Evolutionary conservation across 2,888 invertebrate species (phyloP).

Genomic region (Mycalesis mineus): DNA sequence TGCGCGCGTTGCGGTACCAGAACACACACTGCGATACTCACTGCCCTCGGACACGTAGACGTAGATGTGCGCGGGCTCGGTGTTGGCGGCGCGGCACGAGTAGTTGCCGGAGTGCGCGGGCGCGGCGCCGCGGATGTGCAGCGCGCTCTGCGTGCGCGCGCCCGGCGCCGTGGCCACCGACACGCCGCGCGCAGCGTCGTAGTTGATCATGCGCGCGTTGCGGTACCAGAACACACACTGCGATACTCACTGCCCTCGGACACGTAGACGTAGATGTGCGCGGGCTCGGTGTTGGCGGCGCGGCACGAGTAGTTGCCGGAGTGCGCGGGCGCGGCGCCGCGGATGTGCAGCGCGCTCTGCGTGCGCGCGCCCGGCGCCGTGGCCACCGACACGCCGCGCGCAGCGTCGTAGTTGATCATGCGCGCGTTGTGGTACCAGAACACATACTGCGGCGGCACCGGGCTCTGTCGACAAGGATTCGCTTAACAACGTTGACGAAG

Average conservation of each 20-base stretch:
- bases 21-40: background rate
- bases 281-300: conserved; percentile 92
- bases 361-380: conserved; percentile 91
- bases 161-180: conserved; percentile 86
- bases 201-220: conserved; percentile 80
- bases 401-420: conserved; percentile 94
- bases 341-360: conserved; percentile 90
- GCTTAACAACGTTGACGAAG: background rate
- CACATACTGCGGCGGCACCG: conserved; percentile 94
- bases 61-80: conserved; percentile 85
- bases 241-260: conserved; percentile 84
- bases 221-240: background rate
- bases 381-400: conserved; percentile 88
- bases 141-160: conserved; percentile 87
- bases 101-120: conserved; percentile 91
- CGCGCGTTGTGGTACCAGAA: conserved; percentile 97
- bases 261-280: conserved; percentile 93
- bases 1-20: too few species aligned
- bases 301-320: conserved; percentile 95
- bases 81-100: conserved; percentile 92
- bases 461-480: conserved; percentile 80
- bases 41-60: background rate
- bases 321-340: conserved; percentile 84
- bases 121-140: conserved; percentile 87
- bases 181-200: conserved; percentile 88